Percentiles rank a stretch among this genome's conserved stretches.
phyloP scores from a whole-genome alignment of 2,888 invertebrate species.

The Conus canariensis region DNA sequence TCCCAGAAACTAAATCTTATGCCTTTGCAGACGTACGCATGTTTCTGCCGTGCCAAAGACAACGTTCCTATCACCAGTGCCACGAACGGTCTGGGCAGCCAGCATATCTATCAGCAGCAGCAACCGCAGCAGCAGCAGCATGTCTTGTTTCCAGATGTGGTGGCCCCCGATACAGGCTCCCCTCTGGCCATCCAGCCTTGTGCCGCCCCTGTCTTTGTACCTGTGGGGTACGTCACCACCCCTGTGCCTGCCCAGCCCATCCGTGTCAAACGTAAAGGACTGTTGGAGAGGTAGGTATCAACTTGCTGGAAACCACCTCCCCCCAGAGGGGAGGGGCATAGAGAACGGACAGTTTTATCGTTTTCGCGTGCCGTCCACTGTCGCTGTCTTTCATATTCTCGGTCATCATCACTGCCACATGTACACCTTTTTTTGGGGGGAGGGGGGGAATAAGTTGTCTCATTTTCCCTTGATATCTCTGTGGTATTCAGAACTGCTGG shows the following conservation, averaged over 20 bases:
- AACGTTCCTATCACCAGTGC: slow-evolving; percentile 49
- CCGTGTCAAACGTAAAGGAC: slow-evolving; percentile 69
- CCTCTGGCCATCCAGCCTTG: slow-evolving; percentile 70
- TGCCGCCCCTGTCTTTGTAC: slow-evolving; percentile 59
- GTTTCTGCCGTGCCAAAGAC: slow-evolving; percentile 62
- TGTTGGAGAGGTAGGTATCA: slow-evolving; percentile 72
- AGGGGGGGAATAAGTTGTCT: too few relatives aligned
- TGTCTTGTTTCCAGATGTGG: slow-evolving; percentile 68
- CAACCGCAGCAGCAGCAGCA: slow-evolving; percentile 54
- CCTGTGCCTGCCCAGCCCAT: slow-evolving; percentile 70
- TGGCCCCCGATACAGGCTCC: slow-evolving; percentile 67
- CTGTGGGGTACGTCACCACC: slow-evolving; percentile 62
- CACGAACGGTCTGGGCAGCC: slow-evolving; percentile 53
- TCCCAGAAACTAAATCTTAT: too few relatives aligned
- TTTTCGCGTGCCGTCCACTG: background rate
- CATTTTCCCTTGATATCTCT: too few relatives aligned
- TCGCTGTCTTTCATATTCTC: too few relatives aligned
- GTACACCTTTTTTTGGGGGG: too few relatives aligned
- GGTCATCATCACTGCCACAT: too few relatives aligned
- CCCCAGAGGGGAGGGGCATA: background rate
- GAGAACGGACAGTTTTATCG: background rate
- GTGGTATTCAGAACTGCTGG: too few relatives aligned
- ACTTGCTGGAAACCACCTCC: background rate
- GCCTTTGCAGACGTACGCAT: slow-evolving; percentile 58
- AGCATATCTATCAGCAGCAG: slow-evolving; percentile 35